Evolutionary conservation across 2,888 invertebrate genomes (phyloP), one percentile per base, ranked within the genome.

Genomic region (Mylabris sibirica): DNA sequence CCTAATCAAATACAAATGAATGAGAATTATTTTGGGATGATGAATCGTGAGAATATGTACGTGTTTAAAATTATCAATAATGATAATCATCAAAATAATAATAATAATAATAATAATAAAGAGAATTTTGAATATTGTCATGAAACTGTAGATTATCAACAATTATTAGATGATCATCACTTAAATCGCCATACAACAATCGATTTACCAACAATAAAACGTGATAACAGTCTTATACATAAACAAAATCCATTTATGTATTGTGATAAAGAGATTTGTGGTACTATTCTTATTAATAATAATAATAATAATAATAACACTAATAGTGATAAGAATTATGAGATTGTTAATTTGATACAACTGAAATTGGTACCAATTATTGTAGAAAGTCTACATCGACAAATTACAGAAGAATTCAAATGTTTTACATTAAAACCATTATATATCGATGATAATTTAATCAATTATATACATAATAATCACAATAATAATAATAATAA

Each of bases 1-100:
- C 91, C 92, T 4, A 82, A 85, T 2, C 86, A 88, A 66, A 84
- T 93, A 61, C 86, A 87, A 41, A 84, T 93, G 60, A 88, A 89
- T 38, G 93, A 93, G 79, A 91, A 93, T 82, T 90, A 91, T 69
- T 85, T 93, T 24, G 89, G 90, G 0, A 89, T 90, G 68, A 86
- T 90, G 81, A 90, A 90, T 74, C 84, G 86, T 64, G 87, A 88
- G 38, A 88, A 87, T 76, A 87, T 91, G 66, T 89, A 90, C 74
- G 87, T 91, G n/a, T 90, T 91, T 76, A 87, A 88, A 79, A 85
- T 90, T 60, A 78, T 74, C 57, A 74, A 63, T 26, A 49, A 41
- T 62, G n/a, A 49, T 30, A 72, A 70, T 38, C 74, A 70, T 34
- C 66, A 60, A 59, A 70, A 67, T 57, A 72, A 72, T n/a, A 64